Evolutionary conservation across 2,888 invertebrate genomes (phyloP), one percentile per base, ranked within the genome.

Genomic region (Cybosia mesomella): DNA sequence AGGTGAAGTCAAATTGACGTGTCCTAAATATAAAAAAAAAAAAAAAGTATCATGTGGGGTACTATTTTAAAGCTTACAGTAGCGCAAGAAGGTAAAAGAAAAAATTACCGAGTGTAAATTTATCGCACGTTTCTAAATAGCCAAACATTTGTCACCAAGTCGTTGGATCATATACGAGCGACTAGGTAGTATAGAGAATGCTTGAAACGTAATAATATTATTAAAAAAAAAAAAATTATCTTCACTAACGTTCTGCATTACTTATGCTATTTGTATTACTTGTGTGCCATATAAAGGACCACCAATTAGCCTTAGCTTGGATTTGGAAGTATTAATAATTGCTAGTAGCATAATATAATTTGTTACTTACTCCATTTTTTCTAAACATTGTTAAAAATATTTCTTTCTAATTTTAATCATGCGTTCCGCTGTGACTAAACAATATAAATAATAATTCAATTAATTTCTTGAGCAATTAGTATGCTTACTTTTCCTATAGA

Each of bases 201-300:
- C 9, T 34, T 34, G 34, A 9, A 34, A 34, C 9, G 34, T 34
- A 7, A 34, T 34, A n/a, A n/a, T n/a, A n/a, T n/a, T n/a, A n/a
- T n/a, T n/a, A n/a, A n/a, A n/a, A n/a, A n/a, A n/a, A n/a, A n/a
- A n/a, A n/a, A n/a, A n/a, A n/a, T n/a, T n/a, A n/a, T 15, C 18
- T 28, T 28, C 5, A 28, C 18, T 43, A 43, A 18, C 7, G 18
- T 49, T 8, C 9, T 49, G n/a, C 49, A n/a, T 49, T 49, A 49
- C 8, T 18, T n/a, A 49, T 49, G 2, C 9, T 49, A 49, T n/a
- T 49, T 8, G 9, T n/a, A 49, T 49, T 9, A 18, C 49, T 9
- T 49, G 49, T 49, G 49, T n/a, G n/a, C 49, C 49, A 49, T 49
- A 49, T 49, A 9, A 49, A 49, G 49, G 49, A n/a, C 49, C 49